phyloP scores from a whole-genome alignment of 2,888 invertebrate genomes.

The Criorhina ranunculi region DNA sequence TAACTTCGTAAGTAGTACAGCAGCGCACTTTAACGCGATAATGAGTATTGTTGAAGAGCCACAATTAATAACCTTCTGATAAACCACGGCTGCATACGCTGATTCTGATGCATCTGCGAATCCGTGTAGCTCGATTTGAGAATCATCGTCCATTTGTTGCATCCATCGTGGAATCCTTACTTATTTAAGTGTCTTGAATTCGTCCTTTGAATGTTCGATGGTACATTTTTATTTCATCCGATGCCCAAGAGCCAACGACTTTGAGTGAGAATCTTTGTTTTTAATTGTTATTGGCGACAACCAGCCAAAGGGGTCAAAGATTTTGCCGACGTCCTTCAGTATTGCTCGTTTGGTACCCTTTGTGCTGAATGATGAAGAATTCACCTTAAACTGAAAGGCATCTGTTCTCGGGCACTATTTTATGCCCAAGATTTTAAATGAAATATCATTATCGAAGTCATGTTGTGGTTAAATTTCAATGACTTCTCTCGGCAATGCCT shows the following conservation, averaged over 20 bases:
- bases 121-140: slow-evolving; percentile 14
- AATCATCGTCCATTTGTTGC: neutral
- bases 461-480: slow-evolving; percentile 23
- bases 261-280: slow-evolving; percentile 29
- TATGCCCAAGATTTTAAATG: slow-evolving; percentile 26
- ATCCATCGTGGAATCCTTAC: neutral
- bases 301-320: neutral
- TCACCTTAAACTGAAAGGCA: slow-evolving; percentile 16
- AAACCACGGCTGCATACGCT: slow-evolving; percentile 20
- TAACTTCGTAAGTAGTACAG: neutral
- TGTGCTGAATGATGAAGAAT: slow-evolving; percentile 17
- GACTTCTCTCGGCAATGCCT: slow-evolving; percentile 4
- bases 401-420: slow-evolving; percentile 26
- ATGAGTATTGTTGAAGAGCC: neutral
- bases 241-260: slow-evolving; percentile 22
- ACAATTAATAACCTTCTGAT: slow-evolving; percentile 4
- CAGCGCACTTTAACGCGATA: neutral
- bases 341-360: slow-evolving; percentile 16
- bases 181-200: slow-evolving; percentile 4
- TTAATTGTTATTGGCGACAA: slow-evolving; percentile 19
- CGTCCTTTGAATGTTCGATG: slow-evolving; percentile 18
- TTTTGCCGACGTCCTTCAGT: slow-evolving; percentile 26
- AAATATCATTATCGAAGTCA: slow-evolving; percentile 17
- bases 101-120: slow-evolving; percentile 19
- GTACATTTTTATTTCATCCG: slow-evolving; percentile 23